Evolutionary conservation across 1,140 invertebrate genomes (phyloP), one percentile per base, ranked within the genome.

Genomic region (Drosophila gunungcola): DNA sequence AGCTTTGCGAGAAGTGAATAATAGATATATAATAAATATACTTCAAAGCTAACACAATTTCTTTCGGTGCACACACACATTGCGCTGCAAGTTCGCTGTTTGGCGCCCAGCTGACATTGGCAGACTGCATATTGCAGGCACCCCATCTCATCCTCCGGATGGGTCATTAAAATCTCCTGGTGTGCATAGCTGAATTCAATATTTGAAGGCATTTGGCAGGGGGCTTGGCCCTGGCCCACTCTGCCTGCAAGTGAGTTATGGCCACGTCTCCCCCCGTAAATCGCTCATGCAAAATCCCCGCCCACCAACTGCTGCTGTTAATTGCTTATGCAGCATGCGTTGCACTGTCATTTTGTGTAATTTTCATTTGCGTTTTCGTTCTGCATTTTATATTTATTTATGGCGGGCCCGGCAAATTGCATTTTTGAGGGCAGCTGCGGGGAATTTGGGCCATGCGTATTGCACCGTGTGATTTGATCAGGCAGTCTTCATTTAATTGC

Each of bases 321-420:
- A 86, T 86, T 86, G 83, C 75, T 79, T 88, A 88, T 88, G 83
- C 83, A 78, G 62, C 63, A 69, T 72, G 72, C 74, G 78, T 82
- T 72, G 45, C 43, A 34, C 68, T 56, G 73, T 75, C 64, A 79
- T 79, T 83, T 61, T 70, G 63, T 72, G 73, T 85, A 77, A 85
- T 85, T 77, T 84, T 75, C 63, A 77, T 68, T 68, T 68, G 46
- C 46, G 64, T 51, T 68, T 77, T 76, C 63, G 51, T 48, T 56
- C 67, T 48, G 57, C 67, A 83, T 76, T 73, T 76, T 74, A 65
- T 61, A 75, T 65, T 69, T 74, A 75, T 75, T 75, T 75, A 75
- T 75, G 73, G 61, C 29, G 52, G 45, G 58, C 38, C 51, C 6
- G 51, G 46, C 38, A 53, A 75, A 75, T 65, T 62, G 29, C 54